Evolutionary conservation across 2,113 vertebrate species (phyloP), one percentile per base, ranked within the genome.

Genomic region (Psilopsiagon aymara): DNA sequence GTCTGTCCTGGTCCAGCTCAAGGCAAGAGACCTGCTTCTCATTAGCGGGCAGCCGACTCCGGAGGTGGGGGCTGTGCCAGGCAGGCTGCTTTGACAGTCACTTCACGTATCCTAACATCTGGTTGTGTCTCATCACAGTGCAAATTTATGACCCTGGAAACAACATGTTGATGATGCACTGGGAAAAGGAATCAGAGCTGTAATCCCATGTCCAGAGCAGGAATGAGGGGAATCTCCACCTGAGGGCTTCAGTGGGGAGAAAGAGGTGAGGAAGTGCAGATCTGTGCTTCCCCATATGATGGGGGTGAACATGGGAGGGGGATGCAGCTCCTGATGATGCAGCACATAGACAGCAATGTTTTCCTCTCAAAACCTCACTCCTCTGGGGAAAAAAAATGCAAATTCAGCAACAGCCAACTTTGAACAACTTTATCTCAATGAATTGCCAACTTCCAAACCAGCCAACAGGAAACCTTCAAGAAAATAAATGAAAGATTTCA

Each of bases 81-180:
- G 62, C 77, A 75, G 87, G 63, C 96, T 95, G 97, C 85, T 97
- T 97, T 82, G 3, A 47, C 86, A 98, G 96, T 97, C 97, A 10
- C 47, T 94, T 94, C 98, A 98, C 97, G 96, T 97, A 87, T 15
- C 88, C 92, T 76, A 98, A 98, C 98, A 98, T 98, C 98, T 98
- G 98, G 97, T 97, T 97, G 91, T 97, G 97, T 97, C 97, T 98
- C 97, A 98, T 98, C 98, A 98, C 97, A 94, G 89, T 97, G 98
- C 97, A 97, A 97, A 98, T 98, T 98, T 98, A 98, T 97, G 97
- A 97, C 96, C 97, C 97, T 98, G 96, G 97, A 97, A 98, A 98
- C 95, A 97, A 97, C 94, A 96, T 95, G 97, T 96, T 97, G 97
- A 86, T 96, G 97, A 97, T 97, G 96, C 89, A 47, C 95, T 60